Conservation (phyloP, 2,113 vertebrate species). For the Syngnathus typhle region DNA sequence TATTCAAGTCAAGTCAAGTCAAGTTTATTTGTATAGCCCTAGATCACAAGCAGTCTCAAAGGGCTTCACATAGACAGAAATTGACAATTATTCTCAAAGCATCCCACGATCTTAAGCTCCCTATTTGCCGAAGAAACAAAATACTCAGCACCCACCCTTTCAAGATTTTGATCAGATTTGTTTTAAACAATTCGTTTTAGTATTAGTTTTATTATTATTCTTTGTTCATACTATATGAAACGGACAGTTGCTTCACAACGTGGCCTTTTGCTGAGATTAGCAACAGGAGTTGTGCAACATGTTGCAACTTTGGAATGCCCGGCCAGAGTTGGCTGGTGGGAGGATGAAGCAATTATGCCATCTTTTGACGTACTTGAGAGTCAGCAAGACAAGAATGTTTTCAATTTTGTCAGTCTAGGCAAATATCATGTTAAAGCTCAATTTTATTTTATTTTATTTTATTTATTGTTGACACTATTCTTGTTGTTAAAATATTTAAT, state of each 20-base stretch:
- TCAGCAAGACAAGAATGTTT: not conserved
- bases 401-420: not conserved
- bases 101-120: too few species aligned
- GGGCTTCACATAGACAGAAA: too few species aligned
- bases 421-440: not conserved
- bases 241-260: not conserved
- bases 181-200: too few species aligned
- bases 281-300: conserved; percentile 21
- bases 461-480: not conserved
- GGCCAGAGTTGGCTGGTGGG: not conserved
- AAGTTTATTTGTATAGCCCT: too few species aligned
- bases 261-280: conserved; percentile 24
- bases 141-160: not conserved
- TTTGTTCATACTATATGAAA: too few species aligned
- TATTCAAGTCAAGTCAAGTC: too few species aligned
- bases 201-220: too few species aligned
- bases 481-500: not conserved
- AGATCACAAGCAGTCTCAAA: too few species aligned
- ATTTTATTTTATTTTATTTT: not conserved
- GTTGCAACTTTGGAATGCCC: conserved; percentile 14
- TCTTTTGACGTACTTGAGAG: conserved; percentile 30
- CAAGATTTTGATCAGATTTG: too few species aligned
- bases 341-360: conserved; percentile 19
- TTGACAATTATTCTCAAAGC: too few species aligned
- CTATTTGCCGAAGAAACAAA: not conserved